Evolutionary conservation across 2,113 vertebrate species (phyloP).

Genomic region (Lutjanus erythropterus): DNA sequence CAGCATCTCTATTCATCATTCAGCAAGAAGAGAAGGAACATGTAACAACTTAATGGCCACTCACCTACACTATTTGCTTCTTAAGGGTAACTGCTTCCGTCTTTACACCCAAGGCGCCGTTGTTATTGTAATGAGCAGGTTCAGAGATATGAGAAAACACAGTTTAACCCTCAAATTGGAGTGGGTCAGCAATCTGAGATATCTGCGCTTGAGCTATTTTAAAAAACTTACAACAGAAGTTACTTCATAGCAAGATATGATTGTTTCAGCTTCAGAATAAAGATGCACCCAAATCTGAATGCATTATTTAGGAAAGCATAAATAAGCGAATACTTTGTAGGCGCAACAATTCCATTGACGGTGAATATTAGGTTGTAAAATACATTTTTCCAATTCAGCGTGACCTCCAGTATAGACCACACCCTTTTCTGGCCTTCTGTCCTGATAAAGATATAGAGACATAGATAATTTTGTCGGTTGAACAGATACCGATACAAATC

Average conservation of each 20-base stretch:
- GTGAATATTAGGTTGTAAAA: too few relatives aligned
- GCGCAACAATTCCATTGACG: too few relatives aligned
- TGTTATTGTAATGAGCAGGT: slow-evolving; percentile 26
- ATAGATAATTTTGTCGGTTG: too few relatives aligned
- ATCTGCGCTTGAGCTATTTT: background rate
- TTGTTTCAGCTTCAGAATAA: background rate
- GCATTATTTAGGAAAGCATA: too few relatives aligned
- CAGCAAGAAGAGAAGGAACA: slow-evolving; percentile 19
- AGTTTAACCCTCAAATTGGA: slow-evolving; percentile 4
- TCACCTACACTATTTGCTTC: slow-evolving; percentile 35
- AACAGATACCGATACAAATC: too few relatives aligned
- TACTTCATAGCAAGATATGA: background rate
- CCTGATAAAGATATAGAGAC: too few relatives aligned
- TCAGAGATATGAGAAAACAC: background rate
- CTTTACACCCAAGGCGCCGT: background rate
- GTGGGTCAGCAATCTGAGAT: background rate
- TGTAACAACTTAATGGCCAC: slow-evolving; percentile 39
- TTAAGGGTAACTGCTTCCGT: background rate
- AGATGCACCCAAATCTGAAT: too few relatives aligned
- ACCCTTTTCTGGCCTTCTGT: too few relatives aligned
- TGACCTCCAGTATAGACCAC: too few relatives aligned
- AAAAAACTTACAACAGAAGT: background rate
- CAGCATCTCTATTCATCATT: slow-evolving; percentile 47
- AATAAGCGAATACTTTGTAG: too few relatives aligned
- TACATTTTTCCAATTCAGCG: too few relatives aligned